Percentiles rank a stretch among this genome's conserved stretches.
Conservation (phyloP, 2,888 invertebrate species). For the Gryllus longicercus region DNA sequence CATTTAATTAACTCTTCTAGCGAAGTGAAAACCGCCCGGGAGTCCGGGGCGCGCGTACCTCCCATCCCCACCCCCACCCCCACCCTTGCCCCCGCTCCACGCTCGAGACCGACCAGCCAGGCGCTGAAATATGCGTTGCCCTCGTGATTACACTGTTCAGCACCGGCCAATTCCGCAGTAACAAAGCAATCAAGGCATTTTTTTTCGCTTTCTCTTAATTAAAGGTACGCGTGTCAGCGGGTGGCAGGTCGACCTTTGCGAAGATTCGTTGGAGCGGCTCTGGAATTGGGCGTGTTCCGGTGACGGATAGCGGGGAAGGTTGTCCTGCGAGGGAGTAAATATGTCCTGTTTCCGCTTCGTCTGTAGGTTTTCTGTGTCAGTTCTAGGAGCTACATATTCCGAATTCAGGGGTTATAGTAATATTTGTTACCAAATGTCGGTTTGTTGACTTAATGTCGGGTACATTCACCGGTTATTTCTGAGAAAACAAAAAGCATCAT, state of each 20-base stretch:
- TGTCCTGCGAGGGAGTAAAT: no score
- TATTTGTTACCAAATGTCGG: no score
- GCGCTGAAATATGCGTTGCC: not conserved
- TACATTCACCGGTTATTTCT: no score
- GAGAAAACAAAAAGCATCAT: no score
- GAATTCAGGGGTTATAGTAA: no score
- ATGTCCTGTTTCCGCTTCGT: no score
- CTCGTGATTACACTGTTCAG: constrained; percentile 4
- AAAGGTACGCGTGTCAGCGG: not conserved
- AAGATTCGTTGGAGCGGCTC: not conserved
- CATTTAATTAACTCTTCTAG: constrained; percentile 10
- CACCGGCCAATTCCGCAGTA: constrained; percentile 3
- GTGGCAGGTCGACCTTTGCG: not conserved
- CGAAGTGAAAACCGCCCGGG: constrained; percentile 17
- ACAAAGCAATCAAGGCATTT: constrained; percentile 17
- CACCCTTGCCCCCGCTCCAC: not conserved
- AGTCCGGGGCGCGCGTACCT: not conserved
- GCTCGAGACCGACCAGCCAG: not conserved
- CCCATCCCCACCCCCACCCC: no score
- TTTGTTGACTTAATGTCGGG: no score
- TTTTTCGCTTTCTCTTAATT: not conserved
- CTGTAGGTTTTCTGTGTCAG: no score
- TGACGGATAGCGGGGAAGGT: no score
- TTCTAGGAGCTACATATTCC: no score
- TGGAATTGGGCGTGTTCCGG: not conserved